Evolutionary conservation across 2,113 vertebrate genomes (phyloP), one percentile per base, ranked within the genome.

Genomic region (Zapornia atra): DNA sequence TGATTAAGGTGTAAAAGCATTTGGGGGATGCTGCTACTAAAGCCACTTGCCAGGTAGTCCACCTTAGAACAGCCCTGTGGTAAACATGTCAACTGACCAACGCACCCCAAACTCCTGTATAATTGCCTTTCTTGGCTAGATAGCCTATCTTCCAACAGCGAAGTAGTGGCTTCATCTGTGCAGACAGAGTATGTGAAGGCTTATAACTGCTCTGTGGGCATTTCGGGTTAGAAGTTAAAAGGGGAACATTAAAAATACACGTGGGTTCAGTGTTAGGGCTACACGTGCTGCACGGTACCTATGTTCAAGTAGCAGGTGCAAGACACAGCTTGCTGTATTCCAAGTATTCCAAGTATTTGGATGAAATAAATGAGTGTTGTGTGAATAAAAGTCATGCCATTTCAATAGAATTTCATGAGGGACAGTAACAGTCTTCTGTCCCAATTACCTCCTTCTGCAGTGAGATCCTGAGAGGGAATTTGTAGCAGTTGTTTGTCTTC

Each of bases 241-340:
- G 33, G 12, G 31, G 54, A 3, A 28, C 17, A 31, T 33, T 64
- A 28, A 63, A 83, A 48, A 42, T 38, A 10, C 29, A 1, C 0
- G 4, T 16, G 18, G 33, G 31, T 53, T 36, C 42, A 12, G 2
- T 9, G 60, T 34, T 42, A 15, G 2, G 7, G 6, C 18, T 48
- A 29, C 28, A 42, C 0, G 0, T 44, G 34, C 42, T 17, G 0
- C 4, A 5, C 3, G 21, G 48, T 34, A 24, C 28, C 57, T 11
- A 0, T 24, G 31, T 53, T 60, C 72, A 33, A 44, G 26, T 7
- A 68, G 50, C 8, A 64, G 8, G 50, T 16, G 73, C 38, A 57
- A 56, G 38, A 36, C 25, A 9, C 8, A 34, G 44, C 34, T 90
- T 63, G 25, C 33, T 34, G 5, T 36, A 11, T 50, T 73, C 33